phyloP scores from a whole-genome alignment of 2,797 vertebrate genomes.

The Hirundo rustica region DNA sequence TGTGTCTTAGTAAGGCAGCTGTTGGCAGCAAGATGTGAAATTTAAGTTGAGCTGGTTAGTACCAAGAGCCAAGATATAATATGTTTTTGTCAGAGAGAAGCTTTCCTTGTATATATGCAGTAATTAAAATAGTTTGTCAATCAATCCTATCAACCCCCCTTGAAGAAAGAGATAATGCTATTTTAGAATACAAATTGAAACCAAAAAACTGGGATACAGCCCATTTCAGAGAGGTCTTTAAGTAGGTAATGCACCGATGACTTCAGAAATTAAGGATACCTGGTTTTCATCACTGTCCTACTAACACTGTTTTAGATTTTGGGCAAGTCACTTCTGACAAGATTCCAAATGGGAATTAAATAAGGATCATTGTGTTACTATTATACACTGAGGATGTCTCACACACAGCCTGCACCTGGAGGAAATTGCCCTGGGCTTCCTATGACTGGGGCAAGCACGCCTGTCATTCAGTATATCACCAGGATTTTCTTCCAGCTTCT shows the following conservation, averaged over 20 bases:
- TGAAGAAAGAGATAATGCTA: neutral
- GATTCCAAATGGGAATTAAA: neutral
- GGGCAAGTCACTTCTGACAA: neutral
- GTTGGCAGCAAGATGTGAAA: constrained; percentile 72
- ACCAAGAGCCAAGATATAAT: constrained; percentile 61
- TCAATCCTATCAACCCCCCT: neutral
- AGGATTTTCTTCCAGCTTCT: neutral
- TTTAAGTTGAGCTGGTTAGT: constrained; percentile 66
- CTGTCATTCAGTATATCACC: neutral
- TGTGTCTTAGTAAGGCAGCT: constrained; percentile 67
- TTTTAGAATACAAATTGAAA: neutral
- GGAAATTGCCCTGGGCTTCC: neutral
- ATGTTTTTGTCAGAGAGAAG: constrained; percentile 61
- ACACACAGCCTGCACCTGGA: neutral
- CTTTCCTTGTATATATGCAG: constrained; percentile 5
- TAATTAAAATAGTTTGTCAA: constrained; percentile 33
- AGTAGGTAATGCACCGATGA: neutral
- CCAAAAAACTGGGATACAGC: neutral
- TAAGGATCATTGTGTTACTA: neutral
- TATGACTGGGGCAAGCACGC: neutral
- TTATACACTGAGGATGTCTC: neutral
- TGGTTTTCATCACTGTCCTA: neutral
- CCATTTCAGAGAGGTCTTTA: neutral
- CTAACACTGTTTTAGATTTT: neutral
- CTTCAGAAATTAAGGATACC: neutral